These are phyloP conservation scores for Brachypteracias leptosomus DNA, from an alignment of 2,113 vertebrate species.

Conservation along the genomic window DNA sequence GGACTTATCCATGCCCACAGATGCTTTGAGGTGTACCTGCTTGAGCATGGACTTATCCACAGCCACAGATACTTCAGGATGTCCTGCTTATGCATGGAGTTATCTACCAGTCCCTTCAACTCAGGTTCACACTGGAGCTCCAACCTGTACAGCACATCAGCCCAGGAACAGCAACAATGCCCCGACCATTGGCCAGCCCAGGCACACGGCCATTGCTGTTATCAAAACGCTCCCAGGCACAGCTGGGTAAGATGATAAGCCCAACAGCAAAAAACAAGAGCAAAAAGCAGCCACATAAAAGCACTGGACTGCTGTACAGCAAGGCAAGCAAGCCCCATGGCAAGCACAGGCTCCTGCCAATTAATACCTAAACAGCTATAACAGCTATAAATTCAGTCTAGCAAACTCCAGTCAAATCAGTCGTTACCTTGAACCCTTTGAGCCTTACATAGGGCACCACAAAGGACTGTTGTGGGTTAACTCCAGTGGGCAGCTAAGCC, in stretches of 20 bases:
- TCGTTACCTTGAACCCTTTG: background rate
- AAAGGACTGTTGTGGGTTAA: background rate
- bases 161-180: background rate
- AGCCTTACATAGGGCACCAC: background rate
- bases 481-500: background rate
- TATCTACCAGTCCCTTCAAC: background rate
- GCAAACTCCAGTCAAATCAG: background rate
- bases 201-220: background rate
- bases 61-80: background rate
- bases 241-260: constrained; percentile 3
- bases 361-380: background rate
- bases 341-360: background rate
- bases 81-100: background rate
- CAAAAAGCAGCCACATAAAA: background rate
- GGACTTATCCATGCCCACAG: background rate
- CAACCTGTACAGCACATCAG: background rate
- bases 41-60: background rate
- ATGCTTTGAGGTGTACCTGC: background rate
- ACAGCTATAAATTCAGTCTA: background rate
- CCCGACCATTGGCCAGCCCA: background rate
- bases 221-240: constrained; percentile 28
- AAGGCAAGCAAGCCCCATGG: background rate
- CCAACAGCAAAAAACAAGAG: background rate
- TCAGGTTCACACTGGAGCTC: background rate
- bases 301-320: background rate